Base-by-base conservation (phyloP, 2,888 invertebrate species). In the Geophilus truncorum region DNA sequence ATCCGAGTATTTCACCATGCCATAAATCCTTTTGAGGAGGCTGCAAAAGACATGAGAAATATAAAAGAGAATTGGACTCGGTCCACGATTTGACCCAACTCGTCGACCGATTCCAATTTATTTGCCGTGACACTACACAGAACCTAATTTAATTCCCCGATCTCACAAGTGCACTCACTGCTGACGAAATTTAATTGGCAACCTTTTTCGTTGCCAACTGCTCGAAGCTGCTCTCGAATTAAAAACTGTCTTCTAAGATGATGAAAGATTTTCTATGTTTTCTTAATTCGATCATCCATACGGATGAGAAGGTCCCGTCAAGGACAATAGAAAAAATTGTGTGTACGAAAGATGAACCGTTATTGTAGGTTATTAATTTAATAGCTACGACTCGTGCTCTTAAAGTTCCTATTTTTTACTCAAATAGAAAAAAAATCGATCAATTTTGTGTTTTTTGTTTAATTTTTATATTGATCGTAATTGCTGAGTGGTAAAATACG, bases 1-100 rank as follows among this genome's bases (percentile, higher is more conserved):
- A 82, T 9, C 82, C 82, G 3, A 79, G 70, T n/a, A 82, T 78
- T n/a, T 82, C 82, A 2, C 82, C 82, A 18, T 77, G 36, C 81
- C 82, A 82, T 12, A 79, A 21, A 10, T 45, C 77, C 34, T 62
- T 28, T 30, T 77, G 70, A 15, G 81, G 81, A 36, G 81, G 77
- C 77, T 81, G 30, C n/a, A 81, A 75, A 80, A 80, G 23, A 23
- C 18, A 28, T 3, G 12, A 70, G 18, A 40, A 40, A 40, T 9
- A 40, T 40, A 40, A 40, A 40, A 40, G 15, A 40, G 36, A 40
- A 40, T 40, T 40, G 36, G 36, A 40, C 36, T 40, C 36, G 9
- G 10, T 40, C 36, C 36, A 40, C 36, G 36, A 40, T 40, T 40
- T 40, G 36, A 40, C 36, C 4, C 36, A 40, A 40, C 36, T 15